Base-by-base conservation (phyloP, 2,888 invertebrate genomes). In the Amorpha juglandis region DNA sequence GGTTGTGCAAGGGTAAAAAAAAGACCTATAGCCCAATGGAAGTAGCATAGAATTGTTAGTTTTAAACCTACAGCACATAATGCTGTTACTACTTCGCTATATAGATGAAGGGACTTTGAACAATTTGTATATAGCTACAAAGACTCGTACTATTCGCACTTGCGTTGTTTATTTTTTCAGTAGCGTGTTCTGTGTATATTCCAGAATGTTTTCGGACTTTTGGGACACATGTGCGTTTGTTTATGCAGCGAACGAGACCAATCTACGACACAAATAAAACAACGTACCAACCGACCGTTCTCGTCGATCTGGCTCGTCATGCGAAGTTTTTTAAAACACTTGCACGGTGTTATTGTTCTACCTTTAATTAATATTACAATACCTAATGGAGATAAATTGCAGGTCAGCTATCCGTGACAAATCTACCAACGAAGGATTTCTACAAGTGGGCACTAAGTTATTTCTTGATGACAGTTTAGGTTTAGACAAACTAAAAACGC, bases 231-330 rank as follows among this genome's bases (percentile, higher is more conserved):
- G 77, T 78, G 78, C 74, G 67, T 69, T 65, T 84, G 81, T 85
- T 84, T 82, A 82, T 74, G 73, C 72, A 74, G 74, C 71, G 71
- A 77, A 73, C 77, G 74, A 75, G 74, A 71, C 73, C 75, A 79
- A 80, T 89, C 90, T 88, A 90, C 81, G 80, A 79, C 83, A 81
- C 78, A 80, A 42, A 86, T 89, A 89, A 90, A 90, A 83, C 79
- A 78, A 78, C 76, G 78, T 77, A 62, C 27, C 42, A n/a, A 42
- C 4, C 27, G n/a, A n/a, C n/a, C n/a, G n/a, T 58, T 58, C 73
- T 74, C 71, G 67, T 63, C 71, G 68, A 77, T 79, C 74, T 72
- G 73, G 78, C 78, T 70, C 74, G 72, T 71, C 69, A 70, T 47
- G 42, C 38, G 42, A 21, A 62, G 58, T 62, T 35, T 27, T 12